These are phyloP conservation scores for Portunus trituberculatus DNA, from an alignment of 1,140 invertebrate species.

Conservation along the genomic window DNA sequence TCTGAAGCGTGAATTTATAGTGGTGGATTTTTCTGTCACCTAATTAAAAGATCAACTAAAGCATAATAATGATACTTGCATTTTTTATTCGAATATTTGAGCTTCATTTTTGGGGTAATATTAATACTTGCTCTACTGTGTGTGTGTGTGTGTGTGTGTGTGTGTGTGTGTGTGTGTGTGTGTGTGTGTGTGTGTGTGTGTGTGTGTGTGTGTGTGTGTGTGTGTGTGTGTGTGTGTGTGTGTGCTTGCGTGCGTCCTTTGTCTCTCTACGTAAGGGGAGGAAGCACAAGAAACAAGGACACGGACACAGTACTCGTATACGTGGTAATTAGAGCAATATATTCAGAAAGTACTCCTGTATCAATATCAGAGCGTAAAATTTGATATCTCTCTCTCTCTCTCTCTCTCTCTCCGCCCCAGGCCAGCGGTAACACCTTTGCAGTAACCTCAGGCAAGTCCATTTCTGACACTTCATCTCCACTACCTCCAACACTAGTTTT, in stretches of 20 bases:
- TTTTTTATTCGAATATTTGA: too few species aligned
- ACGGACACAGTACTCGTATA: background rate
- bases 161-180: too few species aligned
- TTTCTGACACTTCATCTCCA: conserved; percentile 13
- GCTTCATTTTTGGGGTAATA: too few species aligned
- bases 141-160: too few species aligned
- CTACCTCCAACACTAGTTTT: background rate
- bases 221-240: background rate
- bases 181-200: background rate
- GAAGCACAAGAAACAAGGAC: background rate
- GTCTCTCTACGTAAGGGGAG: background rate
- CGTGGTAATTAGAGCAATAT: background rate
- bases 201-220: background rate
- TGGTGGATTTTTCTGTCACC: too few species aligned
- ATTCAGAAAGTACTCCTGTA: background rate
- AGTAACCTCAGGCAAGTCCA: background rate
- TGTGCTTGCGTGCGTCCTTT: background rate
- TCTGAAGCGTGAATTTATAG: too few species aligned
- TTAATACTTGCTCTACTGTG: too few species aligned
- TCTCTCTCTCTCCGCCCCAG: background rate
- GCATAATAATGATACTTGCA: too few species aligned
- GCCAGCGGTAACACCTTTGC: too few species aligned
- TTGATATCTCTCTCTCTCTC: background rate
- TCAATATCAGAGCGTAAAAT: background rate
- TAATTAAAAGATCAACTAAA: too few species aligned